Evolutionary conservation across 2,113 vertebrate species (phyloP), one percentile per base, ranked within the genome.

Genomic region (Phylloscopus trochiloides): DNA sequence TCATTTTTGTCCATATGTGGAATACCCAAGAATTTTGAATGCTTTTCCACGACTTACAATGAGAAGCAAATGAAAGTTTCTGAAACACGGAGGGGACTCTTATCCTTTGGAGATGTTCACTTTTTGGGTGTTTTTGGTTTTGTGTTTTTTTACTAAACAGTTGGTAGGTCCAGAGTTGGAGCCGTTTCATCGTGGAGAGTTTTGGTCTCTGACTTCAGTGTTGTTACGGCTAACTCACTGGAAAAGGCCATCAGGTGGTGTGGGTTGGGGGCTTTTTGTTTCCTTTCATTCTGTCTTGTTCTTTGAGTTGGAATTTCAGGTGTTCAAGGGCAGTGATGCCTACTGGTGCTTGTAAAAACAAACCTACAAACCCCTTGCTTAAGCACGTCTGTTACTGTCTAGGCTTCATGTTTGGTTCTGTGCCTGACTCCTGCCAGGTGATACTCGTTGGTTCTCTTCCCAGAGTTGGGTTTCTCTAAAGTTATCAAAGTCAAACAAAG

Each of bases 261-360:
- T 67, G 62, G 51, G 36, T 68, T 83, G 84, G 54, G 50, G 78
- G 77, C 40, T 59, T 88, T 90, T 77, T 83, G 42, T 93, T 94
- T 95, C 50, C 54, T 95, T 93, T 81, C 3, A 1, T 95, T 92
- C 70, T 91, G 34, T 86, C 57, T 71, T 63, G 28, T 86, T 71
- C 62, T 93, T 93, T 65, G 21, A 88, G 38, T 92, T 91, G 91
- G 42, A 57, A 90, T 96, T 95, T 91, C 93, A 94, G 96, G 76
- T 97, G 75, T 96, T 92, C 40, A 82, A 63, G 51, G 93, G 90
- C 93, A 94, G 63, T 10, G 2, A 90, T 94, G 92, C 92, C 94
- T 93, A 81, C 73, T 95, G 95, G 95, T 96, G 92, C 96, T 97
- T 89, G 34, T 95, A 12, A 92, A 96, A 87, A 94, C 82, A 93